Base-by-base conservation (phyloP, 2,113 vertebrate genomes). In the Saimiri boliviensis region DNA sequence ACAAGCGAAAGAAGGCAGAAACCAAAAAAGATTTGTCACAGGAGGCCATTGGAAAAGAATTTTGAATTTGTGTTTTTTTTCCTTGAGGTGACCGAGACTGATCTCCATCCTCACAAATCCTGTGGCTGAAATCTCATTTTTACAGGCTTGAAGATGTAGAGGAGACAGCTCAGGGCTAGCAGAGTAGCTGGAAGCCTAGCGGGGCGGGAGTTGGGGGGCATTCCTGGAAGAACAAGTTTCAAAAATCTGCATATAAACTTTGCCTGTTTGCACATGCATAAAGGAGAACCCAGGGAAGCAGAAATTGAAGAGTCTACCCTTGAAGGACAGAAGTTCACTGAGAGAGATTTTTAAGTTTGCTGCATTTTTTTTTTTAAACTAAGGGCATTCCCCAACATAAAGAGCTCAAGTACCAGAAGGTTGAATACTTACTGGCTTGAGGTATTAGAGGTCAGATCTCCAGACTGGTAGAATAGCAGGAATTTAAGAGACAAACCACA, bases 1-100 rank as follows among this genome's bases (percentile, higher is more conserved):
- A 25, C 17, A 54, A 74, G 66, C 27, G n/a, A 91, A 94, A 84
- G n/a, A 47, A 66, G 32, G 10, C 54, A 94, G 74, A 58, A 35
- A 35, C 25, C 63, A 73, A n/a, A 42, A 42, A 42, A 42, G 42
- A 37, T 63, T 40, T 73, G 32, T 66, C 56, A 42, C 2, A 35
- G 52, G 71, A 40, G 37, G 7, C 52, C 71, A 8, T 21, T 79
- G 37, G 20, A 19, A 63, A 58, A 49, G 23, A 80, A 89, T 32
- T 45, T 21, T 17, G n/a, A 56, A 45, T 54, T 27, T n/a, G 47
- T 35, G 25, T 11, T 25, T 30, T 92, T 40, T 82, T 32, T 32
- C 35, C 45, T 70, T 60, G 12, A 70, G 32, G 6, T 56, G 14
- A 40, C 14, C 58, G 40, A 74, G 14, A 2, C 10, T 89, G 30